These are phyloP conservation scores for Stenodera caucasica DNA, from an alignment of 2,888 invertebrate species.

Conservation along the genomic window DNA sequence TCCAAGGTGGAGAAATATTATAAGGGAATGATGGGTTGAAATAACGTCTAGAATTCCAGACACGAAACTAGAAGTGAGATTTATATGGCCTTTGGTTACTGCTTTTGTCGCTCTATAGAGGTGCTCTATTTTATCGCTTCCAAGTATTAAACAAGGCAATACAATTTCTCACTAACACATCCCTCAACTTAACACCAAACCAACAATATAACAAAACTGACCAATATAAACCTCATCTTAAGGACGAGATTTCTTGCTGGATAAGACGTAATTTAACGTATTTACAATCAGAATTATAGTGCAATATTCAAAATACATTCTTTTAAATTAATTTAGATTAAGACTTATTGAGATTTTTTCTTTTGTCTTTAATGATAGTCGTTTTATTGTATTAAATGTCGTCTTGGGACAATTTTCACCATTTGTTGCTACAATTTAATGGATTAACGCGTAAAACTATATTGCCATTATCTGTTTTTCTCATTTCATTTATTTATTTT, in stretches of 20 bases:
- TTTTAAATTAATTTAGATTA: too few relatives aligned
- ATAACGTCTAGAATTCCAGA: constrained; percentile 51
- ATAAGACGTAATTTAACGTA: too few relatives aligned
- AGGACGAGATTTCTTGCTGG: too few relatives aligned
- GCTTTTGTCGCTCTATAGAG: constrained; percentile 46
- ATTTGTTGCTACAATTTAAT: constrained; percentile 41
- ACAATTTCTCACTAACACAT: constrained; percentile 42
- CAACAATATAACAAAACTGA: constrained; percentile 21
- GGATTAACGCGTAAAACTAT: constrained; percentile 52
- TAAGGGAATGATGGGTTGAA: constrained; percentile 41
- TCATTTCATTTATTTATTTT: background rate
- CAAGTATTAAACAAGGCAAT: constrained; percentile 49
- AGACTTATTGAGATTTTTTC: too few relatives aligned
- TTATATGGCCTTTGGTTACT: constrained; percentile 50
- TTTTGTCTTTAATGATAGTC: too few relatives aligned
- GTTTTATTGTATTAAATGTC: constrained; percentile 51
- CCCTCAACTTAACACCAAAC: constrained; percentile 32
- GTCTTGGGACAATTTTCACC: constrained; percentile 51
- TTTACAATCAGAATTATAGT: too few relatives aligned
- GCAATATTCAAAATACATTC: too few relatives aligned
- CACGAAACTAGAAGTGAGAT: constrained; percentile 50
- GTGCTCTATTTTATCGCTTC: constrained; percentile 49
- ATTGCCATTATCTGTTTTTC: constrained; percentile 25
- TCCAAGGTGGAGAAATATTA: constrained; percentile 27
- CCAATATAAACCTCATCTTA: too few relatives aligned